A percentile compares a stretch with the other conserved stretches of the same genome.
These are phyloP conservation scores for Phyllostomus hastatus DNA, from an alignment of 2,113 vertebrate species.

Conservation along the genomic window DNA sequence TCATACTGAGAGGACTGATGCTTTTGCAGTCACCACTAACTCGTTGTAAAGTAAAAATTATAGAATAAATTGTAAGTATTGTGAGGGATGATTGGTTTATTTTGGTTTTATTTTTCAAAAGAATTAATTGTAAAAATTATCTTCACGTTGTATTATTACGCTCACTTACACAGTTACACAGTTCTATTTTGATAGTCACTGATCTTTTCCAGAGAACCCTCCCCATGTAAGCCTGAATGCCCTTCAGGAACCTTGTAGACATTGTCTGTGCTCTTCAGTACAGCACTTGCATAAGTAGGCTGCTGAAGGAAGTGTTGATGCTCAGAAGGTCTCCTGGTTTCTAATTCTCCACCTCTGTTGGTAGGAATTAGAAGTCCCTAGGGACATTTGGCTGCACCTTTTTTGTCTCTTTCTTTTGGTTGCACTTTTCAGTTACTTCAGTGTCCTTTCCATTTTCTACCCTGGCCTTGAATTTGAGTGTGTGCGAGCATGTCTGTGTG, in stretches of 20 bases:
- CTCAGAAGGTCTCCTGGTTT: not conserved
- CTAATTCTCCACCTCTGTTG: not conserved
- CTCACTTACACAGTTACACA: not conserved
- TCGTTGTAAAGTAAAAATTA: not conserved
- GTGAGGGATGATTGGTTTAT: not conserved
- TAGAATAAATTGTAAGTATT: not conserved
- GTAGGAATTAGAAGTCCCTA: not conserved
- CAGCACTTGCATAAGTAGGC: not conserved
- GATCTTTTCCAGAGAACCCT: not conserved
- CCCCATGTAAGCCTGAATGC: not conserved
- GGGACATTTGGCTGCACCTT: not conserved
- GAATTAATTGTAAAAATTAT: not conserved
- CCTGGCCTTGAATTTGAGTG: not conserved
- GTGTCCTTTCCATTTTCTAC: not conserved
- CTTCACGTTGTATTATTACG: not conserved
- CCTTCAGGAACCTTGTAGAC: not conserved
- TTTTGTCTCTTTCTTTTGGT: not conserved
- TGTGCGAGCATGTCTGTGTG: not conserved
- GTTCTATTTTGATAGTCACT: not conserved
- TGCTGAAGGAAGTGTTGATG: not conserved
- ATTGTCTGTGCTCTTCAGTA: not conserved
- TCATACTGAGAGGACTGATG: not conserved
- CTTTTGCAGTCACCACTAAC: not conserved
- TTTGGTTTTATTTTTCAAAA: not conserved
- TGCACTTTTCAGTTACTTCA: not conserved